Evolutionary conservation across 2,888 invertebrate species (phyloP), one percentile per base, ranked within the genome.

Genomic region (Xylophagus ater): DNA sequence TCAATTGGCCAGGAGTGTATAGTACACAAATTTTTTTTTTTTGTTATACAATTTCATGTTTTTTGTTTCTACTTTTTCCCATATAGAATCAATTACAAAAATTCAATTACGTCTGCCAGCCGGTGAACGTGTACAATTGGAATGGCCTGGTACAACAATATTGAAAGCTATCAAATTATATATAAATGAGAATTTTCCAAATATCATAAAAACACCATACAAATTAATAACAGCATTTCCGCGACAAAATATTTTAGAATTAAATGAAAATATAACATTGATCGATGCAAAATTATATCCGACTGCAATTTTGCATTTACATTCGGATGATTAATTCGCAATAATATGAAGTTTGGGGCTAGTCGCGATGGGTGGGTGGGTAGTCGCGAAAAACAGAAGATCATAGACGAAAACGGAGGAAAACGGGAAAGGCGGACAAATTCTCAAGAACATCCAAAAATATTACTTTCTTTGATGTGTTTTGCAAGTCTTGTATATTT

Each of bases 141-240:
- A 60, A 37, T 64, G 62, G 64, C 63, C 64, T 6, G 61, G 59
- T 18, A 56, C 62, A 37, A 60, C 63, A 3, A 55, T 53, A 45
- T 43, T 64, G 15, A 49, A 54, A 26, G 60, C 55, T 1, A 47
- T 64, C 12, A 55, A 57, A 33, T 43, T 57, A 3, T 64, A 59
- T 46, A 59, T 64, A 15, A 45, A 47, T 2, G 57, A 57, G 45
- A 59, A 58, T 51, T 57, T 56, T 44, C 59, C 62, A 42, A 42
- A 47, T 9, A 55, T 60, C 49, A 57, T 58, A 17, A 52, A 53
- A 40, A 51, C 53, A 26, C 56, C 58, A 25, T 63, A 62, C 40
- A 64, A 64, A 50, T 47, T 64, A 14, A 61, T 64, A 32, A 57
- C 59, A 42, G 57, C 64, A 38, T 64, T 58, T 49, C 63, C 63